A percentile compares a stretch with the other conserved stretches of the same genome.
Evolutionary conservation across 2,113 vertebrate species (phyloP).

Genomic region (Colaptes auratus): DNA sequence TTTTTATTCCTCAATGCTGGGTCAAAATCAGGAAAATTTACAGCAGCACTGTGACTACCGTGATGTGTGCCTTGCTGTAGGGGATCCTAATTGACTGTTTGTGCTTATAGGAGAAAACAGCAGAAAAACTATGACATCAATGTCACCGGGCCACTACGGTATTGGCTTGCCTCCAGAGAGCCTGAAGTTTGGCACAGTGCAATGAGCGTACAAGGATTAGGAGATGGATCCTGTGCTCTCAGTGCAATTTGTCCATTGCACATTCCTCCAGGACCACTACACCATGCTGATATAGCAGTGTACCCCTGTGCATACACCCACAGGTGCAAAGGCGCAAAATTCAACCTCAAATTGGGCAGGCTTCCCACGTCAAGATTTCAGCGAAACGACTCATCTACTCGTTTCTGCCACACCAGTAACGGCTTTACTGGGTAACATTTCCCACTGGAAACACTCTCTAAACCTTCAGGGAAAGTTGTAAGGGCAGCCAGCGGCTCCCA

Average conservation of each 20-base stretch:
- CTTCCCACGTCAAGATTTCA: background rate
- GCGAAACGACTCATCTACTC: background rate
- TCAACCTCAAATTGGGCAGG: background rate
- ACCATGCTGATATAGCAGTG: accelerated
- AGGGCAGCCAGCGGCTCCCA: background rate
- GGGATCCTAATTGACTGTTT: background rate
- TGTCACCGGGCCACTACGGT: background rate
- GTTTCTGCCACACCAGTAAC: background rate
- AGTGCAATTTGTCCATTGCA: accelerated
- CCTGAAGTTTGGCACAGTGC: background rate
- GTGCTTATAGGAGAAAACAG: background rate
- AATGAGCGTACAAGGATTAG: accelerated
- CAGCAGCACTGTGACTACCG: background rate
- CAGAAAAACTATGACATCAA: background rate
- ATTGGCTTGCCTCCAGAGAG: background rate
- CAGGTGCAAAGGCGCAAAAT: accelerated
- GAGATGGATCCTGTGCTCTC: accelerated
- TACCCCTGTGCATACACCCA: accelerated
- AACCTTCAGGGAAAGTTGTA: background rate
- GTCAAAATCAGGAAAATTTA: background rate
- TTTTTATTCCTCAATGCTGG: background rate
- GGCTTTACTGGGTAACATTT: background rate
- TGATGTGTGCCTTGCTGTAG: background rate
- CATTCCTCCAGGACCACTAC: background rate
- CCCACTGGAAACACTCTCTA: background rate